phyloP scores from a whole-genome alignment of 2,888 invertebrate genomes.

The Lasiommata megera region DNA sequence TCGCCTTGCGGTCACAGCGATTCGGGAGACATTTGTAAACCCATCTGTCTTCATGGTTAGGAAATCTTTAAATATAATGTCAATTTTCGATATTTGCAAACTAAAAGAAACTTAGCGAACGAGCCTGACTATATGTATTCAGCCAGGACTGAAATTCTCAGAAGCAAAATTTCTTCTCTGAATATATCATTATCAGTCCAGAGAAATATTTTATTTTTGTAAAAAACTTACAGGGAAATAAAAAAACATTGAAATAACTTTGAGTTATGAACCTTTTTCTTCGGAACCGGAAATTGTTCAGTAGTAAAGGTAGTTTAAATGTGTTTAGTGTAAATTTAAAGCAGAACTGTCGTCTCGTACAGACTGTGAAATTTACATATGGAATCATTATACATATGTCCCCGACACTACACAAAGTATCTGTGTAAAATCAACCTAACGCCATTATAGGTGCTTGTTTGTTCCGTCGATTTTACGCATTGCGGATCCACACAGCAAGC shows the following conservation, averaged over 20 bases:
- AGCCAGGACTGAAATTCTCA: too few species aligned
- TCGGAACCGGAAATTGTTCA: not conserved
- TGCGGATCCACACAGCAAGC: constrained; percentile 3
- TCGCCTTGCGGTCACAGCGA: not conserved
- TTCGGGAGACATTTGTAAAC: not conserved
- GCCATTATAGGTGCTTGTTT: constrained; percentile 2
- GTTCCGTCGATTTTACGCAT: constrained; percentile 10
- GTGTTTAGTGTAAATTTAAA: not conserved
- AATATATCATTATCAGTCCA: too few species aligned
- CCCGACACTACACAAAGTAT: not conserved
- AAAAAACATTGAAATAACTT: too few species aligned
- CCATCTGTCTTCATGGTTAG: too few species aligned
- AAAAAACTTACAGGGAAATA: too few species aligned
- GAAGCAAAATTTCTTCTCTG: too few species aligned
- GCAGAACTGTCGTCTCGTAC: too few species aligned
- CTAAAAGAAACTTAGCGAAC: too few species aligned
- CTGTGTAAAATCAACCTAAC: not conserved
- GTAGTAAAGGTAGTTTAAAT: not conserved
- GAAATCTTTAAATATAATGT: too few species aligned
- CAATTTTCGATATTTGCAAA: too few species aligned
- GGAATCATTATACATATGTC: not conserved
- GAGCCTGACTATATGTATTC: too few species aligned
- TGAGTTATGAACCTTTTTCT: not conserved
- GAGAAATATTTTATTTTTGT: too few species aligned
- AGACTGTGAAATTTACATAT: not conserved